phyloP scores from a whole-genome alignment of 2,888 invertebrate species.

The Leistus spinibarbis region DNA sequence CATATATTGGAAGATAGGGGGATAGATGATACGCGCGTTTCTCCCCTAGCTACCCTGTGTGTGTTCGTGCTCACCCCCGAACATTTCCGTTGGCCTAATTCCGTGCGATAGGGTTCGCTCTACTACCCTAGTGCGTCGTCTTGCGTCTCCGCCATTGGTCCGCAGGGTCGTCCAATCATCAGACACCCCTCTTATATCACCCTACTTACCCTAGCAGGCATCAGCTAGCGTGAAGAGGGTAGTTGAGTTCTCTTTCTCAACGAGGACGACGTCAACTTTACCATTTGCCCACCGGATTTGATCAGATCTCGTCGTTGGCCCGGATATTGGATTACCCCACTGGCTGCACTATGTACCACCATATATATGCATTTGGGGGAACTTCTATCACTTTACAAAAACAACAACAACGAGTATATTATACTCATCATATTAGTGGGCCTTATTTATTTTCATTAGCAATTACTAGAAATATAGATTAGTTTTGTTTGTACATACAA shows the following conservation, averaged over 20 bases:
- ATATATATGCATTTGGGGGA: not conserved
- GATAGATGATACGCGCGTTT: not conserved
- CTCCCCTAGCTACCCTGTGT: not conserved
- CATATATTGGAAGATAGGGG: not conserved
- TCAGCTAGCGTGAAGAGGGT: not conserved
- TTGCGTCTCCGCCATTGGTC: conserved; percentile 4
- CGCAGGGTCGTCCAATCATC: conserved; percentile 6
- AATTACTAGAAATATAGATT: too few species aligned
- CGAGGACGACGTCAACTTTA: not conserved
- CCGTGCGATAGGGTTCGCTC: not conserved
- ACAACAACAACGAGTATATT: too few species aligned
- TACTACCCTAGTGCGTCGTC: conserved; percentile 1
- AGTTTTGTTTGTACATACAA: too few species aligned
- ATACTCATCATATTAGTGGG: too few species aligned
- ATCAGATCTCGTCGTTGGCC: not conserved
- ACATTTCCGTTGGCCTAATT: conserved; percentile 3
- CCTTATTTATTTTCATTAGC: too few species aligned
- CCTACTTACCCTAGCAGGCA: not conserved
- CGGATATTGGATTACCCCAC: conserved; percentile 1
- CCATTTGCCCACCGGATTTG: not conserved
- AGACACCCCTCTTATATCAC: not conserved
- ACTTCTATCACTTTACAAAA: too few species aligned
- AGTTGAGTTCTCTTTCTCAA: not conserved
- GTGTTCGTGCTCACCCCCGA: not conserved
- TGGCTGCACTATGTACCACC: not conserved